These are phyloP conservation scores for Platycercus adscitus DNA, from an alignment of 2,113 vertebrate genomes.

Conservation along the genomic window DNA sequence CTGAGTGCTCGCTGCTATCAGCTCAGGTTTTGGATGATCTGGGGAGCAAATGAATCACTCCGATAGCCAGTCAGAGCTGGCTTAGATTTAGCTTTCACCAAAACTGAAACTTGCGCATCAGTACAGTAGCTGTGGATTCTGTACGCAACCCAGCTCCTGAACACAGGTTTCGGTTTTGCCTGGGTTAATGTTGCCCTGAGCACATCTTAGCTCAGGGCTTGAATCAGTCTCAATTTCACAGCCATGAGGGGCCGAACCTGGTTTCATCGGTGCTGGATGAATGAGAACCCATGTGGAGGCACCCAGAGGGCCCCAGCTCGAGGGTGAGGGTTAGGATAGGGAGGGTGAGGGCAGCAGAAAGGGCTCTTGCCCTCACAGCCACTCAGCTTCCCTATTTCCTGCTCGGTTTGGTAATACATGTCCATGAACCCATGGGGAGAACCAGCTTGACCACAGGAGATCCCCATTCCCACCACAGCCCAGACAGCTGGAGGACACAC, in stretches of 20 bases:
- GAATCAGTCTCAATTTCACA: conserved; percentile 24
- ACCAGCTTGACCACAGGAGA: not conserved
- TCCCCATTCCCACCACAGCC: not conserved
- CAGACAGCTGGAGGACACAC: not conserved
- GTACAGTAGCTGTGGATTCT: not conserved
- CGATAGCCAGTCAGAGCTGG: not conserved
- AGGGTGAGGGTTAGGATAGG: not conserved
- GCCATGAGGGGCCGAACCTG: not conserved
- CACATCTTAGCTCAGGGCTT: not conserved
- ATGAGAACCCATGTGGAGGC: rapidly evolving
- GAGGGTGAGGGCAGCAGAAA: not conserved
- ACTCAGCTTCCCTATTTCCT: rapidly evolving
- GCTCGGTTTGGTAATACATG: rapidly evolving
- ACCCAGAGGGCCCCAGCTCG: not conserved
- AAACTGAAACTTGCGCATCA: conserved; percentile 53
- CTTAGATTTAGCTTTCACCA: conserved; percentile 55
- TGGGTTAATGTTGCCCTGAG: not conserved
- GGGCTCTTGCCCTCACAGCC: not conserved
- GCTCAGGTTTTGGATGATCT: not conserved
- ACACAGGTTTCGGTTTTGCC: conserved; percentile 9
- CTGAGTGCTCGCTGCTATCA: not conserved
- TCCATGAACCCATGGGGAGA: not conserved
- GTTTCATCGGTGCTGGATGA: not conserved
- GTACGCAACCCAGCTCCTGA: not conserved
- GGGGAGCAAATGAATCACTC: conserved; percentile 58